Base-by-base conservation (phyloP, 1,140 invertebrate genomes). In the Luehdorfia chinensis region DNA sequence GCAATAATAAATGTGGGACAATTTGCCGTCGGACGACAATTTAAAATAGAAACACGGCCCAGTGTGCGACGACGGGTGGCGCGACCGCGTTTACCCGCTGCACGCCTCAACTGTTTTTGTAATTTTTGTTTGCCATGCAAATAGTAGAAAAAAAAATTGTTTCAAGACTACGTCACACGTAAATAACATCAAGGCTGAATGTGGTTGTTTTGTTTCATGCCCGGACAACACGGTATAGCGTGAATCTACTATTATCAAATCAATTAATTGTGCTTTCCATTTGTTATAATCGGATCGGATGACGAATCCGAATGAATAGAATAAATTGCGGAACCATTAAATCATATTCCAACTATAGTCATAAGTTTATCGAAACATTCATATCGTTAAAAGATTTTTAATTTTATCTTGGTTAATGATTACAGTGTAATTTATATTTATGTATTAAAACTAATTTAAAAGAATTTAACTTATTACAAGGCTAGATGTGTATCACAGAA, bases 81-180 rank as follows among this genome's bases (percentile, higher is more conserved):
- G 64, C 73, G 64, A 48, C 66, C 62, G 66, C 63, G 64, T 68
- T 59, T 55, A 49, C 50, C 57, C 60, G 57, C 62, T 45, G 61
- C 39, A 59, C 48, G 61, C 53, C 44, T 49, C 56, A 52, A 79
- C 62, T 77, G 71, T 25, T 43, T 30, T 67, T 66, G 71, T 55
- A 66, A 69, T 51, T 53, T 54, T 64, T 67, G 65, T 78, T 80
- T 76, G 69, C 61, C 56, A 64, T 68, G 59, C 65, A 75, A 84
- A 84, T 73, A 75, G 62, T 48, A 74, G 66, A 77, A 78, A 78
- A 77, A 78, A 78, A 79, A 72, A 68, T 66, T 54, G 59, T 73
- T 75, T 69, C 59, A 71, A 63, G 64, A 53, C 70, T 55, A 75
- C 76, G 79, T 78, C 76, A 79, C 59, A 72, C 61, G 59, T 59